Evolutionary conservation across 1,140 invertebrate genomes (phyloP).

Genomic region (Diplogasteroides magnus): DNA sequence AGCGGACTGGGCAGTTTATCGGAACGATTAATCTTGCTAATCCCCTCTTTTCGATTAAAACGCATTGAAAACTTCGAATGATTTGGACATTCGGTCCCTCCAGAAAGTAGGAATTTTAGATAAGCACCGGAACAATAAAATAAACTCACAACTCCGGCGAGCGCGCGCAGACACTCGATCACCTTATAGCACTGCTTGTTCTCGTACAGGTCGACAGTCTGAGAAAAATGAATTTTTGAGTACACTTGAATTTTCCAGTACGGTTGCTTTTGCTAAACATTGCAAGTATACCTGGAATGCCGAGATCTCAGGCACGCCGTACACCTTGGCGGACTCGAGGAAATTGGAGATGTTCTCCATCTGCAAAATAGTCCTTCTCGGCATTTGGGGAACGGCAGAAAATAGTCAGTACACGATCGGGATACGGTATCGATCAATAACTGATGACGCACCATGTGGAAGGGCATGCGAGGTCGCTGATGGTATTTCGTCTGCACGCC

Average conservation of each 20-base stretch:
- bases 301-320: constrained; percentile 63
- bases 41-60: no score
- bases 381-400: no score
- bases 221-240: constrained; percentile 33
- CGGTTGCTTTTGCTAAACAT: no score
- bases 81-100: no score
- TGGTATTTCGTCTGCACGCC: constrained; percentile 27
- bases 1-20: no score
- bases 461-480: constrained; percentile 44
- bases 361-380: no score
- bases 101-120: not conserved
- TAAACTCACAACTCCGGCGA: constrained; percentile 47
- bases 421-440: no score
- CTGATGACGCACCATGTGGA: constrained; percentile 46
- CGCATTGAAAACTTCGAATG: no score
- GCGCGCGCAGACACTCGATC: constrained; percentile 47
- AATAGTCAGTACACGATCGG: no score
- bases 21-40: no score
- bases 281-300: not conserved
- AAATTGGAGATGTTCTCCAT: constrained; percentile 68
- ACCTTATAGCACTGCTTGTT: constrained; percentile 64
- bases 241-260: no score
- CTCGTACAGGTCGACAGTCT: constrained; percentile 67
- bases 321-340: constrained; percentile 63
- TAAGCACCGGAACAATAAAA: constrained; percentile 1